Evolutionary conservation across 1,140 invertebrate genomes (phyloP), one percentile per base, ranked within the genome.

Genomic region (Ostrea denselamellosa): DNA sequence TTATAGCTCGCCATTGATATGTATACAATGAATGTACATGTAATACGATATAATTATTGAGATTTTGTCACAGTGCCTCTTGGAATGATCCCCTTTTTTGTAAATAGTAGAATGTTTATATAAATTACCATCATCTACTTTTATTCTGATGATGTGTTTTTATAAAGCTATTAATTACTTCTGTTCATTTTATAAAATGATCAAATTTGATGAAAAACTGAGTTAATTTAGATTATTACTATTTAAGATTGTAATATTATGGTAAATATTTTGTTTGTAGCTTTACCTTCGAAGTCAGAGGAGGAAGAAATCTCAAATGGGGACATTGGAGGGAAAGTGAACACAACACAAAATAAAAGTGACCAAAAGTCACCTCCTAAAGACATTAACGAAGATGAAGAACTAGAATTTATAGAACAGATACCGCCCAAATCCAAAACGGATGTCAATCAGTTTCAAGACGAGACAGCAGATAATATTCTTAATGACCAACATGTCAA

Each of bases 301-400:
- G 94, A 94, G 92, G 94, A 94, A 90, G 93, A 92, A 92, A 94
- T 94, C 93, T 94, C 93, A 92, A 94, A 94, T 93, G 92, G 93
- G 54, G 90, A 91, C 54, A 83, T 92, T 83, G 90, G 90, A n/a
- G 92, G 92, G 86, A 92, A 87, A 90, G 65, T 81, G 86, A 82
- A 87, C 89, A 89, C 77, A 88, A 86, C 54, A 52, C 89, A 91
- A 62, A 91, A 93, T 82, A 89, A 91, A 58, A 90, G 91, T 86
- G 92, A 93, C 58, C 90, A 84, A 51, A 92, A 92, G 87, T 88
- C 89, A 28, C 91, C 92, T 90, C 89, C 71, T 22, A 87, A 90
- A 90, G 93, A 93, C 88, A 87, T 90, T 53, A 92, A 93, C 58
- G 92, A 93, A 87, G 93, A 93, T 87, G 93, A 94, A 77, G 93